These are phyloP conservation scores for Clarias macrocephalus DNA, from an alignment of 2,113 vertebrate species.

Conservation along the genomic window DNA sequence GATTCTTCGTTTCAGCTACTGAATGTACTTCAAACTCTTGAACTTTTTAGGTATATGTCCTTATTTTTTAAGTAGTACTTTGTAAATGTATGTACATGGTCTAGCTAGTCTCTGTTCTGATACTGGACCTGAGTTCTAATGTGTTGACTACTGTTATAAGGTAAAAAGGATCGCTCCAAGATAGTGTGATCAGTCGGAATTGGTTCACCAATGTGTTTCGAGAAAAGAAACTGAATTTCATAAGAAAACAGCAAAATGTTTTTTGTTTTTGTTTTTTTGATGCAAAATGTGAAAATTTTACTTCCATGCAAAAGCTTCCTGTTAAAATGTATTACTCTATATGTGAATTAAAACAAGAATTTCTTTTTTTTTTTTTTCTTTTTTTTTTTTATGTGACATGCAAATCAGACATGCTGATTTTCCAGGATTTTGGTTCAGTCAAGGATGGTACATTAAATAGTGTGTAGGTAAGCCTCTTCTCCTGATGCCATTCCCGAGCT, in stretches of 20 bases:
- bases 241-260: constrained; percentile 30
- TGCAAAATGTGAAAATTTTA: constrained; percentile 51
- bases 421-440: constrained; percentile 42
- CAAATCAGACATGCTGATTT: constrained; percentile 34
- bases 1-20: constrained; percentile 71
- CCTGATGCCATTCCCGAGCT: constrained; percentile 50
- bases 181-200: constrained; percentile 57
- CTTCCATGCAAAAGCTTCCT: constrained; percentile 43
- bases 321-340: constrained; percentile 41
- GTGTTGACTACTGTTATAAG: constrained; percentile 38
- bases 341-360: constrained; percentile 37
- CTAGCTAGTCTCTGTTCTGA: constrained; percentile 68
- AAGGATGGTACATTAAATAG: constrained; percentile 47
- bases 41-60: constrained; percentile 72
- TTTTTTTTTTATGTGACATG: constrained; percentile 32
- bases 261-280: constrained; percentile 36
- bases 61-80: constrained; percentile 72
- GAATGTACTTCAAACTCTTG: constrained; percentile 72
- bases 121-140: constrained; percentile 63
- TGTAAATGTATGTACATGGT: constrained; percentile 73
- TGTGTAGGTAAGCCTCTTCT: constrained; percentile 42
- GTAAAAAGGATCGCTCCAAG: constrained; percentile 46
- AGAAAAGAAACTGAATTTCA: constrained; percentile 45
- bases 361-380: background rate
- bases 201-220: constrained; percentile 53